phyloP scores from a whole-genome alignment of 2,797 vertebrate genomes.

The Emys orbicularis region DNA sequence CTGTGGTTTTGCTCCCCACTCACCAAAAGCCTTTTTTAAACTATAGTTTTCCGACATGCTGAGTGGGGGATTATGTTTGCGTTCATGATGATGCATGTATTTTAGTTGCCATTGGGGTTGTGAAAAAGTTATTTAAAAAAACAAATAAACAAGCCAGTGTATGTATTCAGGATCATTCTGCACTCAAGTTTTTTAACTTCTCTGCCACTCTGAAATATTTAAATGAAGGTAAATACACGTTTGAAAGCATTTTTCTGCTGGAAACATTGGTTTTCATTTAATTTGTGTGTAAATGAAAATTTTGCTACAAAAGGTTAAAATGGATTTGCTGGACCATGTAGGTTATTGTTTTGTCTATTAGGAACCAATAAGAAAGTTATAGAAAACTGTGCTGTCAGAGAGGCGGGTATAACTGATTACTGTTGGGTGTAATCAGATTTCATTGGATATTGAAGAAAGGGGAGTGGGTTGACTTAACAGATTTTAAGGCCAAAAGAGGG shows the following conservation, averaged over 20 bases:
- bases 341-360: conserved; percentile 70
- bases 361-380: conserved; percentile 72
- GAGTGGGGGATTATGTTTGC: not conserved
- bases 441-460: conserved; percentile 21
- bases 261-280: conserved; percentile 60
- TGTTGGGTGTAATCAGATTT: conserved; percentile 36
- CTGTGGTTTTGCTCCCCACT: not conserved
- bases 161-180: conserved; percentile 26
- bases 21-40: not conserved
- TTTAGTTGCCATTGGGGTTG: rapidly evolving
- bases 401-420: not conserved
- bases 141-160: not conserved
- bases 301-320: conserved; percentile 71
- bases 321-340: conserved; percentile 67
- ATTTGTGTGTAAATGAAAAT: conserved; percentile 73
- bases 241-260: conserved; percentile 67
- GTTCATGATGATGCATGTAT: rapidly evolving
- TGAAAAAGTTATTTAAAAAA: not conserved
- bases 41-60: not conserved
- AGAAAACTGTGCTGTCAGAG: conserved; percentile 26
- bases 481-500: conserved; percentile 47
- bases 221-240: conserved; percentile 37
- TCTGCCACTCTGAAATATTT: conserved; percentile 39
- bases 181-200: conserved; percentile 45
- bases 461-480: conserved; percentile 53